A percentile compares a stretch with the other conserved stretches of the same genome.
Evolutionary conservation across 2,888 invertebrate genomes (phyloP).

Genomic region (Nomada ferruginata): DNA sequence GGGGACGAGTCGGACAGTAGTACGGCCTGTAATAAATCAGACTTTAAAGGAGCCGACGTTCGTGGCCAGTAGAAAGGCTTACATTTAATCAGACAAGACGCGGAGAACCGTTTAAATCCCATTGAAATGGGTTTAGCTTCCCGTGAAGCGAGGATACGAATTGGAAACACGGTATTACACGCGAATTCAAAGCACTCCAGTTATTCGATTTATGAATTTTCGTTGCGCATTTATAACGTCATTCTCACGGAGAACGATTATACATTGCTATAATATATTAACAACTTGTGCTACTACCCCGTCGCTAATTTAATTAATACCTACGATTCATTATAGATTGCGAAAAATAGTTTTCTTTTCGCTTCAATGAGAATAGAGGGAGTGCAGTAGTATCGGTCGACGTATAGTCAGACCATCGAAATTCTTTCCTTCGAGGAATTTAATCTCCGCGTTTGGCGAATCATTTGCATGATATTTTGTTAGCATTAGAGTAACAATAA

Average conservation of each 20-base stretch:
- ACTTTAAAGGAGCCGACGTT: slow-evolving; percentile 19
- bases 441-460: not conserved
- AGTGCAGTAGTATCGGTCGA: slow-evolving; percentile 42
- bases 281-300: not conserved
- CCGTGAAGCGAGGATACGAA: not conserved
- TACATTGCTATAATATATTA: not conserved
- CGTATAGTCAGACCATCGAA: slow-evolving; percentile 18
- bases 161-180: slow-evolving; percentile 1
- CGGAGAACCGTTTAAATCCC: slow-evolving; percentile 5
- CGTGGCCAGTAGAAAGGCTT: slow-evolving; percentile 39
- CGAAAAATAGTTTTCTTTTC: not conserved
- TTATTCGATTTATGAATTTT: slow-evolving; percentile 31
- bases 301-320: not conserved
- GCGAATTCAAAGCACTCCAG: not conserved
- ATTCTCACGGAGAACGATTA: not conserved
- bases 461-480: not conserved
- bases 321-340: not conserved
- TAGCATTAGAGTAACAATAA: too few relatives aligned
- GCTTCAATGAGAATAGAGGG: slow-evolving; percentile 13
- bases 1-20: slow-evolving; percentile 2
- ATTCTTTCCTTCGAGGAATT: slow-evolving; percentile 5
- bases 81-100: slow-evolving; percentile 38
- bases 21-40: slow-evolving; percentile 47
- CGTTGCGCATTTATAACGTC: not conserved
- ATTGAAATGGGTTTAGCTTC: not conserved